Percentiles rank a stretch among this genome's conserved stretches.
Evolutionary conservation across 2,888 invertebrate genomes (phyloP).

Genomic region (Adelognathus sp.): DNA sequence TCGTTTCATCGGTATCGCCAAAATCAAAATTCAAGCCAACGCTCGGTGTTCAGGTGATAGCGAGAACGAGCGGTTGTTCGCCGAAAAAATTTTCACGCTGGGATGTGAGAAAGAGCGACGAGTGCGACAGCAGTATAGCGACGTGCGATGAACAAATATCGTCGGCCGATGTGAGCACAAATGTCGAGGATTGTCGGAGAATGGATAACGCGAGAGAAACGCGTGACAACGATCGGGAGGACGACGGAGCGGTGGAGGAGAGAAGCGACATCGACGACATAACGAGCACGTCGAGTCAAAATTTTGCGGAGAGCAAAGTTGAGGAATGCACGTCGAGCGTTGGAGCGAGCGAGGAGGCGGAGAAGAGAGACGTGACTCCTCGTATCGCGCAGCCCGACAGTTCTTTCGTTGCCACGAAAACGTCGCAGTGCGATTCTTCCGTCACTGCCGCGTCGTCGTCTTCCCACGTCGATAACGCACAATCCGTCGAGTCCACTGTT

Average conservation of each 20-base stretch:
- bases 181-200: conserved; percentile 46
- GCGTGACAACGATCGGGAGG: conserved; percentile 41
- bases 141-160: conserved; percentile 76
- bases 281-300: conserved; percentile 60
- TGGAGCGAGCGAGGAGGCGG: not conserved
- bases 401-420: conserved; percentile 44
- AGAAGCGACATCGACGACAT: conserved; percentile 60
- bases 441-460: conserved; percentile 56
- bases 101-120: conserved; percentile 77
- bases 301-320: conserved; percentile 21
- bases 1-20: conserved; percentile 51
- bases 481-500: conserved; percentile 38
- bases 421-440: conserved; percentile 68
- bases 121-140: conserved; percentile 73
- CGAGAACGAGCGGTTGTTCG: conserved; percentile 64
- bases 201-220: too few species aligned
- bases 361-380: not conserved
- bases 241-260: conserved; percentile 28
- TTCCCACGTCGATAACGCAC: conserved; percentile 33
- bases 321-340: conserved; percentile 45
- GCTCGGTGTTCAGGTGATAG: conserved; percentile 78
- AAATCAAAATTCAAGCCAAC: conserved; percentile 77
- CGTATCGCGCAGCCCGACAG: conserved; percentile 42
- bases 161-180: conserved; percentile 61
- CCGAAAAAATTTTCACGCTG: conserved; percentile 80